Evolutionary conservation across 2,797 vertebrate genomes (phyloP).

Genomic region (Helicolenus hilgendorfi): DNA sequence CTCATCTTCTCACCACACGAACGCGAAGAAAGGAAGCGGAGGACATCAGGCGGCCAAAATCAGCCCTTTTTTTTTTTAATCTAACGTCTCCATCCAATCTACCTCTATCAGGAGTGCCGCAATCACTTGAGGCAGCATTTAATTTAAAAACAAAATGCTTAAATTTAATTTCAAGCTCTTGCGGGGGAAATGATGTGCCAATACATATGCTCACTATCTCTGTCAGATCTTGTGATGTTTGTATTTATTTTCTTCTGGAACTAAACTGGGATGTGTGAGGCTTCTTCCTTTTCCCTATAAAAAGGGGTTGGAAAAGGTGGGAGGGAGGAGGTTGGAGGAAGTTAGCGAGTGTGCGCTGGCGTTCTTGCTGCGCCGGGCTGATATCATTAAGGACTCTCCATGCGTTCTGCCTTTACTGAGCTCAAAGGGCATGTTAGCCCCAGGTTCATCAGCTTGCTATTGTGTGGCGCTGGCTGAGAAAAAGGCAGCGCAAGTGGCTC

Average conservation of each 20-base stretch:
- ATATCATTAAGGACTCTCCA: conserved; percentile 83
- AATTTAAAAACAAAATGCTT: conserved; percentile 74
- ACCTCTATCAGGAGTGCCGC: conserved; percentile 59
- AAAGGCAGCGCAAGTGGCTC: conserved; percentile 57
- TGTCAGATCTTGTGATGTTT: conserved; percentile 58
- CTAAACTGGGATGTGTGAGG: conserved; percentile 7
- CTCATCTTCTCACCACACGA: conserved; percentile 45
- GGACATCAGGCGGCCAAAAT: conserved; percentile 70
- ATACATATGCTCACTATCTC: conserved; percentile 46
- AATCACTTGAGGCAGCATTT: conserved; percentile 68
- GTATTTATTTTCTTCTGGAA: background rate
- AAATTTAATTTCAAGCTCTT: conserved; percentile 70
- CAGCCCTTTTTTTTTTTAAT: conserved; percentile 49
- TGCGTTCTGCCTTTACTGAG: conserved; percentile 72
- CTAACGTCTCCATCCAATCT: conserved; percentile 80
- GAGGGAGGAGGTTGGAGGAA: conserved; percentile 6
- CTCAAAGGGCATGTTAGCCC: conserved; percentile 83
- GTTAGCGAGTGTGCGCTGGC: conserved; percentile 36
- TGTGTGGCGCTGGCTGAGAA: conserved; percentile 69
- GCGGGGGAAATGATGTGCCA: conserved; percentile 33
- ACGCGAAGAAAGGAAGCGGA: conserved; percentile 62
- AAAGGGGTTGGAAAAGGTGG: background rate
- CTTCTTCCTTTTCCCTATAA: background rate
- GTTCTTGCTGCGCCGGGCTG: conserved; percentile 61
- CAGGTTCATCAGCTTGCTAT: conserved; percentile 83